Percentiles rank a stretch among this genome's conserved stretches.
phyloP scores from a whole-genome alignment of 1,140 invertebrate species.

The Nomia melanderi region DNA sequence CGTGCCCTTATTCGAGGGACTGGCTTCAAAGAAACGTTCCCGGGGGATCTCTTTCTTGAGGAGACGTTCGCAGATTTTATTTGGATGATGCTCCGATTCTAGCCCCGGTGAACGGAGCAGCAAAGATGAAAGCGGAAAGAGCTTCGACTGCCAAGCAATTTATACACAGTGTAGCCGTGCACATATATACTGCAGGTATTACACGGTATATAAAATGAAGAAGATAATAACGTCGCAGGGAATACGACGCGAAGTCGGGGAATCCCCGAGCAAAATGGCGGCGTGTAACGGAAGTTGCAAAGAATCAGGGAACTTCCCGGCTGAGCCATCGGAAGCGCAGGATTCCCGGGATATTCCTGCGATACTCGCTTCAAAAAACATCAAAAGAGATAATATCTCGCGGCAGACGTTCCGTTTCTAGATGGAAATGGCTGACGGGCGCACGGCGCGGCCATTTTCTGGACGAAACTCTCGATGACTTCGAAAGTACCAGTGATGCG shows the following conservation, averaged over 20 bases:
- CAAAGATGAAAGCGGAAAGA: no score
- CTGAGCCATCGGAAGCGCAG: not conserved
- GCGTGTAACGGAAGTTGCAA: not conserved
- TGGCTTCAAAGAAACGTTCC: not conserved
- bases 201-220: not conserved
- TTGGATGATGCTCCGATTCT: not conserved
- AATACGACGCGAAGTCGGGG: not conserved
- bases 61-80: not conserved
- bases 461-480: no score
- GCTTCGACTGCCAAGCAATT: not conserved
- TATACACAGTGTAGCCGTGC: no score
- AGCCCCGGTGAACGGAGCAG: not conserved
- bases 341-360: not conserved
- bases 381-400: not conserved
- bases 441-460: no score
- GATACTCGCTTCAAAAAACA: not conserved
- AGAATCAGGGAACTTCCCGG: not conserved
- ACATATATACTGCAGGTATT: no score
- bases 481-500: no score
- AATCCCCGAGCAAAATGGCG: not conserved
- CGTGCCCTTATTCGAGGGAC: not conserved
- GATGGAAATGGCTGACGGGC: not conserved
- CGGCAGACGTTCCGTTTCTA: not conserved
- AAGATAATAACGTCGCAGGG: conserved; percentile 5
- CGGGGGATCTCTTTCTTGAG: not conserved